Conservation (phyloP, 2,888 invertebrate genomes). For the Melieria picta region DNA sequence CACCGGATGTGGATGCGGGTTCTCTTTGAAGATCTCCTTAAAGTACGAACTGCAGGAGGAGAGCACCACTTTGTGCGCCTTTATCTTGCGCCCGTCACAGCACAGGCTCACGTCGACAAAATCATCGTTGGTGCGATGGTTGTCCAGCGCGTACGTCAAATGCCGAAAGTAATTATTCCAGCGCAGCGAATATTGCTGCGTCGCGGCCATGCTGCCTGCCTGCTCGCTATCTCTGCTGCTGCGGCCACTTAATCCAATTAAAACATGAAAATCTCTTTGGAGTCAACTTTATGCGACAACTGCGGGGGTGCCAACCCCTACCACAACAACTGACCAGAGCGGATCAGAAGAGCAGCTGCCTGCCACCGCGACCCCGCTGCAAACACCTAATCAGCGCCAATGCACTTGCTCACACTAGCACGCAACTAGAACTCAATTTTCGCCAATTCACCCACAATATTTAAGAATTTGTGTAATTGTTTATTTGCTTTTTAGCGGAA, state of each 20-base stretch:
- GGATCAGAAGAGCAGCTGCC: no score
- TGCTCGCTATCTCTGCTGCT: neutral
- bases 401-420: no score
- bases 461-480: no score
- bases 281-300: constrained; percentile 1
- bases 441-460: no score
- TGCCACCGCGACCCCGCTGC: no score
- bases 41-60: constrained; percentile 88
- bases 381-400: no score
- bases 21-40: constrained; percentile 76
- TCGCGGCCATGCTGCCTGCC: constrained; percentile 68
- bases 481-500: no score
- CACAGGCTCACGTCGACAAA: constrained; percentile 87
- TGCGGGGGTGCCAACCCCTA: neutral
- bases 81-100: constrained; percentile 85
- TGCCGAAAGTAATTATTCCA: constrained; percentile 88
- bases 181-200: constrained; percentile 84
- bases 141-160: constrained; percentile 83
- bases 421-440: no score
- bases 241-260: constrained; percentile 3
- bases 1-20: constrained; percentile 83
- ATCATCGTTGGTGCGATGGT: constrained; percentile 74
- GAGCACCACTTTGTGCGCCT: constrained; percentile 85
- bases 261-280: neutral
- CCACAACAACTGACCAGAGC: neutral